Conservation (phyloP, 2,113 vertebrate species). For the Tichodroma muraria region DNA sequence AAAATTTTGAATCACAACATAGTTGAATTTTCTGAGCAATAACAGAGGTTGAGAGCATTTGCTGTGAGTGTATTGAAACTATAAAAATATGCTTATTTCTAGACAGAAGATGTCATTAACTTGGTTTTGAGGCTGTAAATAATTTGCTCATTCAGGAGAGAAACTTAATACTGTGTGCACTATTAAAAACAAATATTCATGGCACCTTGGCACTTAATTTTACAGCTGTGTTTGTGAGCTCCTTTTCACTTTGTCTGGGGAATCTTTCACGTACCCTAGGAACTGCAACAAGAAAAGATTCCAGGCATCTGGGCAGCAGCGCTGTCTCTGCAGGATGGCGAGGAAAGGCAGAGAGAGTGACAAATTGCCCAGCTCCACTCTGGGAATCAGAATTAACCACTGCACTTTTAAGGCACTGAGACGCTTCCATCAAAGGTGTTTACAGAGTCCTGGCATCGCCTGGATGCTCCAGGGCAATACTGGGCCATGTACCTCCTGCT, state of each 20-base stretch:
- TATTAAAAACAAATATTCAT: background rate
- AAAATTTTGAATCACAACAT: background rate
- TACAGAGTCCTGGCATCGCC: background rate
- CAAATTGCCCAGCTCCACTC: background rate
- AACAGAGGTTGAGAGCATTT: background rate
- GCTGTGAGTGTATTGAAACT: background rate
- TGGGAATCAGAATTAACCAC: background rate
- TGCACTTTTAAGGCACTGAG: background rate
- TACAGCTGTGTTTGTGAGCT: background rate
- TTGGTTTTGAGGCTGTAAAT: background rate
- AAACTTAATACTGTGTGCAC: background rate
- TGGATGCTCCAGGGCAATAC: accelerated
- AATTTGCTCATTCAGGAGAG: background rate
- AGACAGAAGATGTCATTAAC: background rate
- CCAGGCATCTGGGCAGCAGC: background rate
- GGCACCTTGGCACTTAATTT: background rate
- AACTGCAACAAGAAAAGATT: background rate
- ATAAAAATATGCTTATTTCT: background rate
- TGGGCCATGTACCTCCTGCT: accelerated
- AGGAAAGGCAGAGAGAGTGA: background rate
- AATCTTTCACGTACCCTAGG: background rate
- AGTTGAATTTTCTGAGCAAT: background rate
- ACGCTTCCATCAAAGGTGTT: background rate
- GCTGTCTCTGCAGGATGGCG: background rate
- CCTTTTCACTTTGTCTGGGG: background rate